Conservation (phyloP, 2,113 vertebrate genomes). For the Nansenia antarctica region DNA sequence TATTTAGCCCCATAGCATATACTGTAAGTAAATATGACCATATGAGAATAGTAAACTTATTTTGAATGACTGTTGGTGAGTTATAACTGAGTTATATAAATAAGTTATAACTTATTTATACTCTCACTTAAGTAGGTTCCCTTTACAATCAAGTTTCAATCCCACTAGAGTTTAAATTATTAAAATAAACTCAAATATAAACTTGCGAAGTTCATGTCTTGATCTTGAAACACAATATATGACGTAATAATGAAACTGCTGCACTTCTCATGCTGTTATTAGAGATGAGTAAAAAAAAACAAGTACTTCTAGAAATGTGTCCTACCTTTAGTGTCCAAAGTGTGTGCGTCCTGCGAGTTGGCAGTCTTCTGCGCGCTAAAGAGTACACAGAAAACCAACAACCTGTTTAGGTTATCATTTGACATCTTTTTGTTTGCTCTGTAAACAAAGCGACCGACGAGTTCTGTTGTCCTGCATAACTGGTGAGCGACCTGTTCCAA, state of each 20-base stretch:
- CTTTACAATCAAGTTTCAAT: no score
- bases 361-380: conserved; percentile 23
- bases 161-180: no score
- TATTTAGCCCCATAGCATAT: no score
- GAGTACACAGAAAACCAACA: conserved; percentile 37
- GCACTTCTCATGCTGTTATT: neutral
- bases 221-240: neutral
- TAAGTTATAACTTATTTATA: no score
- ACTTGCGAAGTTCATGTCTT: neutral
- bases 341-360: conserved; percentile 13
- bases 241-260: neutral
- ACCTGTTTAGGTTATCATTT: conserved; percentile 44
- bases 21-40: no score
- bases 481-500: conserved; percentile 16
- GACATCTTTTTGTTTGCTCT: conserved; percentile 57
- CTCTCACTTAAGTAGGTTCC: no score
- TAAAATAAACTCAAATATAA: neutral
- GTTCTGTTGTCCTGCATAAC: conserved; percentile 48
- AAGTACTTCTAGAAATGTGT: neutral
- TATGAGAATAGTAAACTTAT: no score
- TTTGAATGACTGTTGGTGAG: neutral
- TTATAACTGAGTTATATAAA: no score
- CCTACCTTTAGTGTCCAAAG: conserved; percentile 70
- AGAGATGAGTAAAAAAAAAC: neutral
- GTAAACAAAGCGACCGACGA: conserved; percentile 30